A percentile compares a stretch with the other conserved stretches of the same genome.
Evolutionary conservation across 1,140 invertebrate genomes (phyloP).

Genomic region (Diploscapter pachys): DNA sequence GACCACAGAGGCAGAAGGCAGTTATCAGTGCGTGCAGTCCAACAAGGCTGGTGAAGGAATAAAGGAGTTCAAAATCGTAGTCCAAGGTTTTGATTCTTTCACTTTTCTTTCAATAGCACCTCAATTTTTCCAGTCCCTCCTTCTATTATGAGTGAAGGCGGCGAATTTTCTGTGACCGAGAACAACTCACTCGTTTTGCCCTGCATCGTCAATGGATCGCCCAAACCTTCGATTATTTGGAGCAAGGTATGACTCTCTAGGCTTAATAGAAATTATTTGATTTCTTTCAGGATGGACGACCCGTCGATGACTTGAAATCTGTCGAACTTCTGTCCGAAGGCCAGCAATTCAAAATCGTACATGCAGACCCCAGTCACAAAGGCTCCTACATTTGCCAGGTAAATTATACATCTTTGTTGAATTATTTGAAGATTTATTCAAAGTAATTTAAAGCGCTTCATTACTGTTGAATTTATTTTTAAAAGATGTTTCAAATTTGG

Average conservation of each 20-base stretch:
- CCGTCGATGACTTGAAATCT: conserved; percentile 24
- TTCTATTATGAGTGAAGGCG: conserved; percentile 44
- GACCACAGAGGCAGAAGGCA: conserved; percentile 60
- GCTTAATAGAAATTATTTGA: background rate
- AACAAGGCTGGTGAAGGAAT: conserved; percentile 59
- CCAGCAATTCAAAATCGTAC: conserved; percentile 43
- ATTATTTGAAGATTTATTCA: no score
- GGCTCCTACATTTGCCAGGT: conserved; percentile 59
- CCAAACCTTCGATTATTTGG: conserved; percentile 52
- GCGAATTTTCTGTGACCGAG: conserved; percentile 48
- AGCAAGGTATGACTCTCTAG: conserved; percentile 7
- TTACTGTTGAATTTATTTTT: no score
- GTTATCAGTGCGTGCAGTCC: conserved; percentile 35
- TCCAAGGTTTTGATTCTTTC: conserved; percentile 54
- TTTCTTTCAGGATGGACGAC: conserved; percentile 24
- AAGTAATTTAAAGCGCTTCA: no score
- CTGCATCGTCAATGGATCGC: conserved; percentile 60
- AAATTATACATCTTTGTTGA: no score
- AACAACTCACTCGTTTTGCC: conserved; percentile 55
- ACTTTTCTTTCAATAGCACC: conserved; percentile 21
- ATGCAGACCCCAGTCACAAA: conserved; percentile 35
- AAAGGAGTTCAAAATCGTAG: conserved; percentile 57
- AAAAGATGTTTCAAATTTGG: no score
- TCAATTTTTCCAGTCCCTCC: conserved; percentile 41
- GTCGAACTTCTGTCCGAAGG: conserved; percentile 39